Base-by-base conservation (phyloP, 1,140 invertebrate species). In the Acromyrmex charruanus region DNA sequence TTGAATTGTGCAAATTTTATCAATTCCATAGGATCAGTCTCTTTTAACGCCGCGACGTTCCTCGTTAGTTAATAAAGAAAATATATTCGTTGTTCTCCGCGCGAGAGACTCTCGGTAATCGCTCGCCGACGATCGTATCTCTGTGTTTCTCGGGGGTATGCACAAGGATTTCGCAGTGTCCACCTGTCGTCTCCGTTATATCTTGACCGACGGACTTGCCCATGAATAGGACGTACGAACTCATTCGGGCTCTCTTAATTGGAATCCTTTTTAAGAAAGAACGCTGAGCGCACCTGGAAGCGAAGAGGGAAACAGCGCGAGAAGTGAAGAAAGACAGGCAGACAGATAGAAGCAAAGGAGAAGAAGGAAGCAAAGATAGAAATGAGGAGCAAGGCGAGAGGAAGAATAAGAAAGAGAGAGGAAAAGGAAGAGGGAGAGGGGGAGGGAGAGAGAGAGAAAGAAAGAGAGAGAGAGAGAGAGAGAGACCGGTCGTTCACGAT, bases 161-260 rank as follows among this genome's bases (percentile, higher is more conserved):
- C 44, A 21, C 51, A n/a, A 85, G 35, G 44, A 87, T 82, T 84
- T 68, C 25, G 66, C 61, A 35, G 58, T 88, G 80, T 91, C 72
- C 81, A 91, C 82, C 87, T 90, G 88, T 90, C 89, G 74, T 85
- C 79, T 69, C 63, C 71, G 77, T 87, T 87, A 84, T 49, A 87
- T 89, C 69, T 82, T 75, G 77, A 12, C 35, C 49, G 25, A 55
- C 87, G 25, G 84, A 84, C 69, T 63, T 35, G 72, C 44, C 4
- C 53, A 44, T 86, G 80, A 86, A 88, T 86, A 88, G 89, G 28
- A 88, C 80, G 81, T 80, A 90, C 75, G 69, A 90, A 74, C 86
- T 90, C 86, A 63, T 86, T 85, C 74, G 59, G 90, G 58, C 68
- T 86, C 72, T 72, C 85, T 89, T 89, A 91, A 91, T 91, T 91